These are phyloP conservation scores for Thelaira solivaga DNA, from an alignment of 2,888 invertebrate species.

Conservation along the genomic window DNA sequence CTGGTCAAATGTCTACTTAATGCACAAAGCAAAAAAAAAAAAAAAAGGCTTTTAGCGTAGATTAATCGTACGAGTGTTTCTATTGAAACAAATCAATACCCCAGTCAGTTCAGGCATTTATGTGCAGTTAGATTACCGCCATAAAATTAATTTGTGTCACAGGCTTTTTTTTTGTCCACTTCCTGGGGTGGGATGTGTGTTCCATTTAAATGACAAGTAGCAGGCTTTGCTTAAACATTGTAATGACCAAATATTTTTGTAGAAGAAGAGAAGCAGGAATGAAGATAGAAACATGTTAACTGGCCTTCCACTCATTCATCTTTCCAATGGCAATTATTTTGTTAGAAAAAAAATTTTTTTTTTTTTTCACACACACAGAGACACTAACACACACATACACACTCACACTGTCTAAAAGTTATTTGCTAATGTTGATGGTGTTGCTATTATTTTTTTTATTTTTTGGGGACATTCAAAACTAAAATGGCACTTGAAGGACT, in stretches of 20 bases:
- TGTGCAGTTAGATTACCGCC: too few relatives aligned
- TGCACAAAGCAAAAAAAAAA: too few relatives aligned
- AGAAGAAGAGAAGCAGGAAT: not conserved
- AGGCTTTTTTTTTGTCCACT: not conserved
- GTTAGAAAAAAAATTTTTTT: not conserved
- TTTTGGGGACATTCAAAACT: constrained; percentile 32
- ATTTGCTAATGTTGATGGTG: too few relatives aligned
- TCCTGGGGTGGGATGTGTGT: too few relatives aligned
- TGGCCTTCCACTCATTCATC: too few relatives aligned
- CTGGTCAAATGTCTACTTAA: not conserved
- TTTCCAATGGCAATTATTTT: constrained; percentile 13
- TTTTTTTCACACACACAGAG: too few relatives aligned
- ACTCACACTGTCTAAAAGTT: not conserved
- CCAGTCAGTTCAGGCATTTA: too few relatives aligned
- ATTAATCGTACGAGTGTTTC: too few relatives aligned
- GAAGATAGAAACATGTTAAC: not conserved
- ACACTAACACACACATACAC: not conserved
- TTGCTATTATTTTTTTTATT: not conserved
- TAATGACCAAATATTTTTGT: constrained; percentile 10
- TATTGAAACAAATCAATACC: not conserved
- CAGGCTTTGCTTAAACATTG: not conserved
- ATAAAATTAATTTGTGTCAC: not conserved
- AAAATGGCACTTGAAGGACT: constrained; percentile 58
- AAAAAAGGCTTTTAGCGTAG: not conserved
- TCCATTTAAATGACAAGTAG: too few relatives aligned